Conservation (phyloP, 2,888 invertebrate species). For the Anthrax anthrax region DNA sequence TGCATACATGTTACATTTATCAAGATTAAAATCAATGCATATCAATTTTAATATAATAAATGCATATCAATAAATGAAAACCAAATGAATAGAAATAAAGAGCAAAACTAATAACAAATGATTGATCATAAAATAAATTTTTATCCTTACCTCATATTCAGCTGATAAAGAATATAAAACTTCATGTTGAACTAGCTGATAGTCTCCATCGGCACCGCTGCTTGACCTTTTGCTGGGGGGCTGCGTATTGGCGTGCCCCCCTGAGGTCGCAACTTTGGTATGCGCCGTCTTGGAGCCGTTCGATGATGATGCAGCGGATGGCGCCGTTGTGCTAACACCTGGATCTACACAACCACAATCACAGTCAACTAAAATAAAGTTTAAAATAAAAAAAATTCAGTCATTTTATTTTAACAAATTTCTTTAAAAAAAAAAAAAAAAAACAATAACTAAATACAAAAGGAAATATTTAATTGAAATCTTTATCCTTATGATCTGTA, state of each 20-base stretch:
- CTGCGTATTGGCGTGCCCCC: constrained; percentile 40
- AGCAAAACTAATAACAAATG: neutral
- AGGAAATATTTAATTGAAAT: too few species aligned
- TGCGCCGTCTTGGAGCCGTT: constrained; percentile 36
- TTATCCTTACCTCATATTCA: constrained; percentile 48
- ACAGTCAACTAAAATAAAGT: constrained; percentile 25
- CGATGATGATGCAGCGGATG: constrained; percentile 17
- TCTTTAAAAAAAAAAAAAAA: too few species aligned
- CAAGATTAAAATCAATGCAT: too few species aligned
- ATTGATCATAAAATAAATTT: neutral
- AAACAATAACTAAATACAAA: too few species aligned
- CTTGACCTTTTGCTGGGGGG: constrained; percentile 53
- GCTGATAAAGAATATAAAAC: constrained; percentile 93
- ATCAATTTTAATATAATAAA: too few species aligned
- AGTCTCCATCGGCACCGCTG: constrained; percentile 90
- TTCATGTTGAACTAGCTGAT: constrained; percentile 97
- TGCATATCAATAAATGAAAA: too few species aligned
- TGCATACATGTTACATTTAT: too few species aligned
- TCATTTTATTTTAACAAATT: too few species aligned
- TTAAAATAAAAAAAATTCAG: neutral
- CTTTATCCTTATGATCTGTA: too few species aligned
- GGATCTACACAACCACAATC: constrained; percentile 35
- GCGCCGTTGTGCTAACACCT: constrained; percentile 17
- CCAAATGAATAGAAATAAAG: neutral
- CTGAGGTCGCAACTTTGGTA: constrained; percentile 36